Percentiles rank a stretch among this genome's conserved stretches.
Conservation (phyloP, 2,888 invertebrate species). For the Ischnus inquisitorius region DNA sequence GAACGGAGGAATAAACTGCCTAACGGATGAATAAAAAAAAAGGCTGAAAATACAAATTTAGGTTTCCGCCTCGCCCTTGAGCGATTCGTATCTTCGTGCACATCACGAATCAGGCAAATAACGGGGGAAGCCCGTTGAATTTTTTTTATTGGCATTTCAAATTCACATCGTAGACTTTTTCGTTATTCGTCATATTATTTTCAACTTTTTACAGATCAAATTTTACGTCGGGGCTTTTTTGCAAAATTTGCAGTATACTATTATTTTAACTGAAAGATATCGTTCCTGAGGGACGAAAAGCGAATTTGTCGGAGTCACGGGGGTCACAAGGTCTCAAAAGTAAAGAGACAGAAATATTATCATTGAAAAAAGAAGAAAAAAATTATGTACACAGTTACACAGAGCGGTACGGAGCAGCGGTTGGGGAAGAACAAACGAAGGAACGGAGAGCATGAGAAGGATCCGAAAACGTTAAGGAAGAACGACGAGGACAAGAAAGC, state of each 20-base stretch:
- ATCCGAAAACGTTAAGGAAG: slow-evolving; percentile 26
- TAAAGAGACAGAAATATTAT: slow-evolving; percentile 20
- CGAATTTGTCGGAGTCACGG: neutral
- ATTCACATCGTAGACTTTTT: too few species aligned
- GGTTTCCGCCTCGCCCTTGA: too few species aligned
- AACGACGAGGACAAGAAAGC: slow-evolving; percentile 11
- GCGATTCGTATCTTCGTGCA: too few species aligned
- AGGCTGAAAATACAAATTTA: too few species aligned
- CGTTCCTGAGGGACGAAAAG: neutral
- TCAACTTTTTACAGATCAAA: too few species aligned
- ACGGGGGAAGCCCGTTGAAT: too few species aligned
- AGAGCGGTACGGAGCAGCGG: slow-evolving; percentile 8
- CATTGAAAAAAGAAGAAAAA: slow-evolving; percentile 4
- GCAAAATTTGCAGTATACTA: neutral
- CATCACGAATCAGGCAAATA: too few species aligned
- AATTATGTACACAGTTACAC: neutral
- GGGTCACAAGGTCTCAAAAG: neutral
- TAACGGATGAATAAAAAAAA: too few species aligned
- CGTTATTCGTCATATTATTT: too few species aligned
- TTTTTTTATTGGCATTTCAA: too few species aligned
- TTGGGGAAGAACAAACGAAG: slow-evolving; percentile 14
- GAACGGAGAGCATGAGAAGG: slow-evolving; percentile 6
- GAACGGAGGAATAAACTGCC: too few species aligned
- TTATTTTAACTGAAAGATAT: neutral
- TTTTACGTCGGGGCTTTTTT: too few species aligned